Evolutionary conservation across 2,113 vertebrate species (phyloP).

Genomic region (Progne subis): DNA sequence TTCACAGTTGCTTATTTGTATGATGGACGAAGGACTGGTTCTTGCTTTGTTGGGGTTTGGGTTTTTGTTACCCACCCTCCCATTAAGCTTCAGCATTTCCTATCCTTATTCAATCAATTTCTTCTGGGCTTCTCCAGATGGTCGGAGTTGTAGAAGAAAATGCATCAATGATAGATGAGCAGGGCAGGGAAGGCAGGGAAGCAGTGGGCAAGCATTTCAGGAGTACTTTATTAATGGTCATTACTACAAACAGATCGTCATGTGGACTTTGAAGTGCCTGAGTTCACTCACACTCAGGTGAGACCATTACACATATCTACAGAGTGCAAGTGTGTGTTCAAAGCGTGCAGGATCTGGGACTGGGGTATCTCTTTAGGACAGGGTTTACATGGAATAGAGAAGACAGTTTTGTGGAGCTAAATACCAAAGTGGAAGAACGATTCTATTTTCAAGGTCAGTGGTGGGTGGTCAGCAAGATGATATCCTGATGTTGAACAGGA

Average conservation of each 20-base stretch:
- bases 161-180: background rate
- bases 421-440: accelerated
- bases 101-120: background rate
- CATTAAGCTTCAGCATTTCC: background rate
- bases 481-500: background rate
- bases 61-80: background rate
- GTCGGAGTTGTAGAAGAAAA: background rate
- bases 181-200: background rate
- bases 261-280: background rate
- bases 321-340: background rate
- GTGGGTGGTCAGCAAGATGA: background rate
- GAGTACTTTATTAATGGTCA: background rate
- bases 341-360: background rate
- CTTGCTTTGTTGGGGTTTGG: background rate
- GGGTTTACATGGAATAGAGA: background rate
- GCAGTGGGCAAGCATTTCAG: background rate
- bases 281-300: background rate
- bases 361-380: background rate
- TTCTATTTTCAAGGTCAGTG: background rate
- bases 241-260: background rate
- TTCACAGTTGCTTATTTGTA: accelerated
- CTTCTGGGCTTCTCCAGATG: background rate
- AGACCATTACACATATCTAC: accelerated
- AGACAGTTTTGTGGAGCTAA: background rate
- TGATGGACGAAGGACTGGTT: background rate